phyloP scores from a whole-genome alignment of 2,113 vertebrate species.

The human (Homo sapiens) region GRCh38 chr5:72384001-72384500 shows the following conservation, averaged over 20 bases:
- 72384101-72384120: background rate
- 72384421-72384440: background rate
- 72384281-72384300: background rate
- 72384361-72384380: rapidly evolving
- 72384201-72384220: background rate
- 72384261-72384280: background rate
- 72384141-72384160: background rate
- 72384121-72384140: background rate
- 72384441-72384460: rapidly evolving
- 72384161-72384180: background rate
- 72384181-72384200: background rate
- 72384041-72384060: background rate
- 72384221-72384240: background rate
- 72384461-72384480: background rate
- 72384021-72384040: background rate
- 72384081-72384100: background rate
- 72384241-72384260: background rate
- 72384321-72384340: background rate
- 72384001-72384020: background rate
- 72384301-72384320: background rate
- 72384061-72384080: background rate
- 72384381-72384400: background rate
- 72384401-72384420: background rate
- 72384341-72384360: background rate
- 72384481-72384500: background rate